Evolutionary conservation across 1,140 invertebrate species (phyloP).

Genomic region (Adoxophyes honmai): DNA sequence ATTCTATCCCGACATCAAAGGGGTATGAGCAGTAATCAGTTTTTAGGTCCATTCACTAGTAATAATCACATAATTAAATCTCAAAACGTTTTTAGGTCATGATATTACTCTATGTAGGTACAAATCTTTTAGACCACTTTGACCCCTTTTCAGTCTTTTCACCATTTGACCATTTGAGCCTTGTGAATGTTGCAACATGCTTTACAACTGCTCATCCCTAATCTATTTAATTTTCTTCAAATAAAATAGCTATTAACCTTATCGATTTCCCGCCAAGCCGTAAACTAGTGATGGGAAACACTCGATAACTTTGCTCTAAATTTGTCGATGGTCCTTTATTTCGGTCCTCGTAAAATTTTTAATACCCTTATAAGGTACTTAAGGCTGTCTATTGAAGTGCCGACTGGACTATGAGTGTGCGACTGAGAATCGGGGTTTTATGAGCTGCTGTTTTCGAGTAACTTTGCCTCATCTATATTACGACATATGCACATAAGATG

Average conservation of each 20-base stretch:
- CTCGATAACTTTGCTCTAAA: constrained; percentile 2
- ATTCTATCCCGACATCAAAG: too few species aligned
- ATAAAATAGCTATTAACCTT: background rate
- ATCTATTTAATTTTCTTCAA: constrained; percentile 9
- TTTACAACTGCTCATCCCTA: background rate
- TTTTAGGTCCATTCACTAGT: too few species aligned
- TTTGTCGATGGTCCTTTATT: constrained; percentile 10
- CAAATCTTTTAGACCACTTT: too few species aligned
- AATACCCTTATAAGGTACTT: background rate
- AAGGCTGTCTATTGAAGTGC: background rate
- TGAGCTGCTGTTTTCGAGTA: too few species aligned
- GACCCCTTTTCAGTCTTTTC: too few species aligned
- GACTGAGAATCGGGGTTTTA: background rate
- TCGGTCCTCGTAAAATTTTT: constrained; percentile 5
- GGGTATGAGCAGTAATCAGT: too few species aligned
- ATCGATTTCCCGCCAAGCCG: background rate
- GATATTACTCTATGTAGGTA: too few species aligned
- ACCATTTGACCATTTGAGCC: too few species aligned
- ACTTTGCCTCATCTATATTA: too few species aligned
- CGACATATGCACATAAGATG: too few species aligned
- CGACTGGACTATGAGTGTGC: constrained; percentile 4
- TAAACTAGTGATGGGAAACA: constrained; percentile 10
- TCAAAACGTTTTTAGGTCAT: too few species aligned
- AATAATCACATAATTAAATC: too few species aligned
- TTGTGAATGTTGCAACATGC: background rate